Percentiles rank a stretch among this genome's conserved stretches.
Conservation (phyloP, 53 echinoderm and acorn worm genomes). For the Paelopatides confundens region DNA sequence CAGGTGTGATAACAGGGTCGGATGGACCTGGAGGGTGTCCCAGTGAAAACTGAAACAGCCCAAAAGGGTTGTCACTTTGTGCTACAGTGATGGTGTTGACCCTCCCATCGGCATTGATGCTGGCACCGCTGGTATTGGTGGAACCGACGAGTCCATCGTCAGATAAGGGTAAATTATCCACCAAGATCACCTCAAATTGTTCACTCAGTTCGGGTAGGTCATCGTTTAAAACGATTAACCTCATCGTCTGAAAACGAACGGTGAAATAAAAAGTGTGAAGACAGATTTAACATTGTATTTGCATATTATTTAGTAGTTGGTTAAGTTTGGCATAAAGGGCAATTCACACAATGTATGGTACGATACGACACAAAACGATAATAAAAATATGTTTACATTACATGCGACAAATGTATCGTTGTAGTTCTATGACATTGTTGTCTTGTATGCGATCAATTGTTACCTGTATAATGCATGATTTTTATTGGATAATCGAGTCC, state of each 20-base stretch:
- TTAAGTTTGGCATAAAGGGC: no score
- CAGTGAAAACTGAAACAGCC: constrained; percentile 88
- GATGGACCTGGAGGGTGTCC: constrained; percentile 74
- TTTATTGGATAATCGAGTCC: no score
- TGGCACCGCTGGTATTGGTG: constrained; percentile 95
- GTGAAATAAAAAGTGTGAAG: neutral
- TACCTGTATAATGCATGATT: no score
- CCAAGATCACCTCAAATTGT: constrained; percentile 70
- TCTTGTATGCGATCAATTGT: no score
- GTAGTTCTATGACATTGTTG: no score
- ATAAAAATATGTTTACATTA: no score
- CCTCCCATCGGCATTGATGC: constrained; percentile 76
- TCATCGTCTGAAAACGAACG: neutral
- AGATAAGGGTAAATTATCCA: constrained; percentile 78
- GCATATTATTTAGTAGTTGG: no score
- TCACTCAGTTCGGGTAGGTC: constrained; percentile 81
- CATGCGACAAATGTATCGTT: no score
- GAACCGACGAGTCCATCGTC: constrained; percentile 94
- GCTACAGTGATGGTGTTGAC: constrained; percentile 69
- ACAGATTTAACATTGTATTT: no score
- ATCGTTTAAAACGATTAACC: neutral
- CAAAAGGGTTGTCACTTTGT: constrained; percentile 84
- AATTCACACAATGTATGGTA: no score
- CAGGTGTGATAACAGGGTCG: constrained; percentile 83
- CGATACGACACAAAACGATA: no score